Evolutionary conservation across 1,140 invertebrate species (phyloP), one percentile per base, ranked within the genome.

Genomic region (Uloborus diversus): DNA sequence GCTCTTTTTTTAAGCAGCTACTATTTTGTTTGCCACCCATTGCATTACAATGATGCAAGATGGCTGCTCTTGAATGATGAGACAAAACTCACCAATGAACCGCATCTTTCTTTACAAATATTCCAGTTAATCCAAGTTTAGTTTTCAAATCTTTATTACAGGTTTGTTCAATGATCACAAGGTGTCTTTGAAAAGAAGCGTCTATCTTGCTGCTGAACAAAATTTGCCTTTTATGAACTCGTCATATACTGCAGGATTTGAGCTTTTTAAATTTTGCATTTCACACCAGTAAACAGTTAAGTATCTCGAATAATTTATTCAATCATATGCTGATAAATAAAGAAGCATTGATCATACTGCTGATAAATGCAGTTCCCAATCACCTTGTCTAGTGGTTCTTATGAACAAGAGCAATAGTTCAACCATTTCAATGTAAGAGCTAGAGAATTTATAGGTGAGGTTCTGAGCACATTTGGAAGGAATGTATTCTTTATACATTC

Each of bases 121-220:
- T 42, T 47, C 33, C 42, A 4, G 11, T 42, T 42, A 47, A 25
- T 47, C n/a, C n/a, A 28, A 32, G 23, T 30, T 28, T 66, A 20
- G 33, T 49, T 66, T 82, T 68, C 2, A 68, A 73, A 56, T 82
- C 82, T 56, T 35, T 65, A 47, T 82, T 82, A 1, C 71, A 69
- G 7, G 76, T 82, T 80, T 81, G 65, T 53, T 82, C 76, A 17
- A 76, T 82, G 73, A 53, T 81, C 82, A 3, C 79, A 73, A 25
- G 82, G 14, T 81, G 79, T 47, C 11, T 42, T 20, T 4, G 4
- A 42, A 49, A 66, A 66, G 3, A 0, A 14, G n/a, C 47, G 17
- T 17, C 7, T 9, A 17, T 71, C 27, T 17, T 65, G 28, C 17
- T 79, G 37, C 35, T 82, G 82, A 25, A 81, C 73, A 81, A 59